Conservation (phyloP, 2,113 vertebrate genomes). For the Balaenoptera acutorostrata region DNA sequence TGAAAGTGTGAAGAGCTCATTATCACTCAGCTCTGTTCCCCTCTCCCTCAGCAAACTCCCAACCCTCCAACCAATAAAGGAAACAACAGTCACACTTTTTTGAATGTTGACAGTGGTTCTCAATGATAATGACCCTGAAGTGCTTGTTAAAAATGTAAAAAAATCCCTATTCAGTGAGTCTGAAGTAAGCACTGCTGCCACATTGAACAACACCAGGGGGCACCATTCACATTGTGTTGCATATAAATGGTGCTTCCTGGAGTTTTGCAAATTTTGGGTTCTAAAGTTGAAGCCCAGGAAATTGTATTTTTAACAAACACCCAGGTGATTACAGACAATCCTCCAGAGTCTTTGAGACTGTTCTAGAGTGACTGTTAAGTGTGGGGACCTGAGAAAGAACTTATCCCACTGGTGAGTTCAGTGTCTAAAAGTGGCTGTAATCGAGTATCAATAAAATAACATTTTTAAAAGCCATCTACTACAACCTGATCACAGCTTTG, state of each 20-base stretch:
- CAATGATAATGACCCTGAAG: constrained; percentile 35
- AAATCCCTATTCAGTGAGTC: not conserved
- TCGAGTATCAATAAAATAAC: not conserved
- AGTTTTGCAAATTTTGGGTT: constrained; percentile 39
- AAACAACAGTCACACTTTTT: not conserved
- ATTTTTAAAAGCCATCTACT: not conserved
- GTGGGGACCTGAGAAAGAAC: not conserved
- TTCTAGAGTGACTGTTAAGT: not conserved
- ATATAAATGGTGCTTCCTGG: constrained; percentile 64
- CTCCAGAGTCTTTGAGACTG: not conserved
- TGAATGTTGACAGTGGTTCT: constrained; percentile 17
- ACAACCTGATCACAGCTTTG: not conserved
- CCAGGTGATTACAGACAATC: not conserved
- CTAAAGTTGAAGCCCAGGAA: constrained; percentile 51
- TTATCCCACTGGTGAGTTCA: not conserved
- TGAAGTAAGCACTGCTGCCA: not conserved
- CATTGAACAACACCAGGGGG: constrained; percentile 68
- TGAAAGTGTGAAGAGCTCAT: not conserved
- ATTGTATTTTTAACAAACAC: constrained; percentile 47
- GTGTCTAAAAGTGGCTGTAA: not conserved
- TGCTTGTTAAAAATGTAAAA: constrained; percentile 53
- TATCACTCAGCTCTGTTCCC: not conserved
- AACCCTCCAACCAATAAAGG: not conserved
- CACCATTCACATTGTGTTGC: constrained; percentile 48
- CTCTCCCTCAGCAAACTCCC: not conserved